These are phyloP conservation scores for Anguilla obscura DNA, from an alignment of 2,797 vertebrate genomes.

Conservation along the genomic window DNA sequence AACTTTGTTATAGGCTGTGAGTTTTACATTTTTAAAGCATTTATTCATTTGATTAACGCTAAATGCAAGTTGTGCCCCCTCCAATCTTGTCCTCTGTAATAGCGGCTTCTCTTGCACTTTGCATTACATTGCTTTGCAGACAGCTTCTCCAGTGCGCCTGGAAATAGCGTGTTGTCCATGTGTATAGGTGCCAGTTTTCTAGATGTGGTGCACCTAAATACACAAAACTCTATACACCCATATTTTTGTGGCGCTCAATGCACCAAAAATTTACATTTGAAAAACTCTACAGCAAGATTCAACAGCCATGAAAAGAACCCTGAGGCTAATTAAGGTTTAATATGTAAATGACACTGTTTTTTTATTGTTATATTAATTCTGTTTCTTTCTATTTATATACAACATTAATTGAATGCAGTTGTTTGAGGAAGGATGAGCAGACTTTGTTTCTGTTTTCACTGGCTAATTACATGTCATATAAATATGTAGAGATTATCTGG, in stretches of 20 bases:
- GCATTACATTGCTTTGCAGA: background rate
- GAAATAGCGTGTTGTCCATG: background rate
- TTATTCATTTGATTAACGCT: background rate
- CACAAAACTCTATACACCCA: too few relatives aligned
- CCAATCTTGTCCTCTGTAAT: background rate
- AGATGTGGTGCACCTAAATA: too few relatives aligned
- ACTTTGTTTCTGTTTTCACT: slow-evolving; percentile 2
- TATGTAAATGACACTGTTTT: slow-evolving; percentile 22
- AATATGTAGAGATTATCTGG: slow-evolving; percentile 21
- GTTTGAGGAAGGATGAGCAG: slow-evolving; percentile 25
- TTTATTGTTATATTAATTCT: slow-evolving; percentile 20
- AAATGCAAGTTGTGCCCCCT: background rate
- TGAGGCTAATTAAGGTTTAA: slow-evolving; percentile 31
- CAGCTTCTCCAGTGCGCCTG: background rate
- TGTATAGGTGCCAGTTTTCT: background rate
- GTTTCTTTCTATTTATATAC: slow-evolving; percentile 24
- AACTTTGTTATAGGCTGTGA: background rate
- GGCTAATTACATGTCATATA: slow-evolving; percentile 27
- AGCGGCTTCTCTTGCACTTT: background rate
- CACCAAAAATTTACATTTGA: background rate
- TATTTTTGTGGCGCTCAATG: background rate
- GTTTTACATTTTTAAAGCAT: background rate
- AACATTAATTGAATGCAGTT: slow-evolving; percentile 26
- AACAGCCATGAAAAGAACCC: slow-evolving; percentile 3
- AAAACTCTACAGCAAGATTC: too few relatives aligned